Evolutionary conservation across 2,888 invertebrate species (phyloP).

Genomic region (Pandemis corylana): DNA sequence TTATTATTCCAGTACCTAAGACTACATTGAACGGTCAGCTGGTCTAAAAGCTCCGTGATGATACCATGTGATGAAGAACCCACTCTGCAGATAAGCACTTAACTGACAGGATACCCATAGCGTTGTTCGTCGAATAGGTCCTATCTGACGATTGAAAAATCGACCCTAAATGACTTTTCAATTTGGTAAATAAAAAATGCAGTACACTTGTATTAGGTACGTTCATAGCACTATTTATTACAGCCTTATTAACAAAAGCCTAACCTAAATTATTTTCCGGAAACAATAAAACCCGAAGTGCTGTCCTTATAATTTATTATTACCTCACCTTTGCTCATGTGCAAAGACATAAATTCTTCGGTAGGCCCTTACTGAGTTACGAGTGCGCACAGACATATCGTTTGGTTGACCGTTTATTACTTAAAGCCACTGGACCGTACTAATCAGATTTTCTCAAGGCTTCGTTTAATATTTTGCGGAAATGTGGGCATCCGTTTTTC

Average conservation of each 20-base stretch:
- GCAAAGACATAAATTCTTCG: conserved; percentile 12
- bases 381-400: neutral
- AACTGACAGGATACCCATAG: too few relatives aligned
- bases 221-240: neutral
- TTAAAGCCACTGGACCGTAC: conserved; percentile 13
- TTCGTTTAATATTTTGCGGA: conserved; percentile 25
- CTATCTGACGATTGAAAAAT: too few relatives aligned
- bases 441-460: conserved; percentile 17
- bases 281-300: conserved; percentile 9
- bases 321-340: neutral
- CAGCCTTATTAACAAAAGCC: neutral
- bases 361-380: conserved; percentile 3
- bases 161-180: too few relatives aligned
- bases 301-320: conserved; percentile 6
- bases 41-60: too few relatives aligned
- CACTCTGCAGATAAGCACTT: too few relatives aligned
- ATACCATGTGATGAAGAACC: too few relatives aligned
- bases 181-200: too few relatives aligned
- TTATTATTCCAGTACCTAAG: too few relatives aligned
- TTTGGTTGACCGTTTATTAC: conserved; percentile 11
- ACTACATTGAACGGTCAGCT: too few relatives aligned
- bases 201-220: too few relatives aligned
- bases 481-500: conserved; percentile 8
- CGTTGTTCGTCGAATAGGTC: too few relatives aligned
- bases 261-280: neutral